A percentile compares a stretch with the other conserved stretches of the same genome.
These are phyloP conservation scores for Arctopsyche grandis DNA, from an alignment of 1,140 invertebrate species.

Conservation along the genomic window DNA sequence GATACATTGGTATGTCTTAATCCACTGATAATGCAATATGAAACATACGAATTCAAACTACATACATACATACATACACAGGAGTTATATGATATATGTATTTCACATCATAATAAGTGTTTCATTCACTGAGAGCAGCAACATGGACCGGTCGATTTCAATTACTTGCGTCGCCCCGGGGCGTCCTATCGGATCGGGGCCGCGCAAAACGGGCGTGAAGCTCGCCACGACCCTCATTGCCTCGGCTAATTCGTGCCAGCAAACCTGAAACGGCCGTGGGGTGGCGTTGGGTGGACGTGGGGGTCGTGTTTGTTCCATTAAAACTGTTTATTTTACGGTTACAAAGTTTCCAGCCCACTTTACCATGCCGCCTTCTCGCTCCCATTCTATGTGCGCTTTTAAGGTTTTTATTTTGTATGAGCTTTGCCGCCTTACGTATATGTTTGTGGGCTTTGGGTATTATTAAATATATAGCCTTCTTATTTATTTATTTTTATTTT, in stretches of 20 bases:
- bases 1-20: too few species aligned
- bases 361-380: background rate
- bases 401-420: background rate
- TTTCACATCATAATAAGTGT: too few species aligned
- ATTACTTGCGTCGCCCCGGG: slow-evolving; percentile 16
- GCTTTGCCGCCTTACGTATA: background rate
- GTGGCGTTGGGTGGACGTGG: background rate
- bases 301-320: slow-evolving; percentile 41
- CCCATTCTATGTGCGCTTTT: slow-evolving; percentile 5
- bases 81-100: too few species aligned
- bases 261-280: background rate
- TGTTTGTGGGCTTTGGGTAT: background rate
- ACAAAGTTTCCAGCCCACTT: slow-evolving; percentile 43
- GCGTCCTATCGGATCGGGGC: background rate
- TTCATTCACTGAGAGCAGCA: background rate
- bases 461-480: background rate
- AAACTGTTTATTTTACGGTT: slow-evolving; percentile 46
- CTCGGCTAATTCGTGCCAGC: slow-evolving; percentile 11
- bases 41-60: too few species aligned
- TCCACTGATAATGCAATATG: too few species aligned
- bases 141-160: slow-evolving; percentile 16
- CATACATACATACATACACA: too few species aligned
- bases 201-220: background rate
- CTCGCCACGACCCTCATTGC: background rate
- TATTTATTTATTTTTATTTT: background rate